Percentiles rank a stretch among this genome's conserved stretches.
Evolutionary conservation across 2,888 invertebrate species (phyloP).

Genomic region (Syrista parreyssii): DNA sequence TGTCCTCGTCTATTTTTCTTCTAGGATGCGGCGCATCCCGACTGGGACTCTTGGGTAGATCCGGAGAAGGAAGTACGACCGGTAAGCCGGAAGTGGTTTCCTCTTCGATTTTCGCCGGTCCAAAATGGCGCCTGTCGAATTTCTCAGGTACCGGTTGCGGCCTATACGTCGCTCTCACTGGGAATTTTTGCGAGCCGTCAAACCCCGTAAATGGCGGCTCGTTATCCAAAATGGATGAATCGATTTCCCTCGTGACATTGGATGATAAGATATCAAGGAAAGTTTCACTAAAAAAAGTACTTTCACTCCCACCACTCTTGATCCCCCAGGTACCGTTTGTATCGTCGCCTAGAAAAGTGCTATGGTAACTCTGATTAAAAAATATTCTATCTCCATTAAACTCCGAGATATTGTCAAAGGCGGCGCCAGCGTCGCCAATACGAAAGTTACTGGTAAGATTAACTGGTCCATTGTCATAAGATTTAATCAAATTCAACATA

Average conservation of each 20-base stretch:
- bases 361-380: conserved; percentile 5
- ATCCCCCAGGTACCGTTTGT: conserved; percentile 1
- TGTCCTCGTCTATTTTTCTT: no score
- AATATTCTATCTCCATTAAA: conserved; percentile 2
- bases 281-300: neutral
- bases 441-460: neutral
- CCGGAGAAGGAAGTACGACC: conserved; percentile 24
- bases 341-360: neutral
- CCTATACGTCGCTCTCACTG: conserved; percentile 37
- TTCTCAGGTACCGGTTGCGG: conserved; percentile 46
- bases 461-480: conserved; percentile 16
- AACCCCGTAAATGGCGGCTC: conserved; percentile 49
- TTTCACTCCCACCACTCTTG: neutral
- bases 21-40: conserved; percentile 33
- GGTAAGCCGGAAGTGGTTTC: neutral
- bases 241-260: neutral
- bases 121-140: conserved; percentile 58
- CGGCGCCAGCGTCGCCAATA: neutral
- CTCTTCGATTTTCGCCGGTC: conserved; percentile 45
- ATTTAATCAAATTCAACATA: neutral
- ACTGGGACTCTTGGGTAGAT: conserved; percentile 48
- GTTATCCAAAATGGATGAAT: conserved; percentile 8
- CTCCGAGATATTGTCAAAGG: neutral
- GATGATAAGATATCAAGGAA: no score
- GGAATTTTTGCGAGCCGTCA: conserved; percentile 51